These are phyloP conservation scores for Spondyliosoma cantharus DNA, from an alignment of 2,797 vertebrate species.

Conservation along the genomic window DNA sequence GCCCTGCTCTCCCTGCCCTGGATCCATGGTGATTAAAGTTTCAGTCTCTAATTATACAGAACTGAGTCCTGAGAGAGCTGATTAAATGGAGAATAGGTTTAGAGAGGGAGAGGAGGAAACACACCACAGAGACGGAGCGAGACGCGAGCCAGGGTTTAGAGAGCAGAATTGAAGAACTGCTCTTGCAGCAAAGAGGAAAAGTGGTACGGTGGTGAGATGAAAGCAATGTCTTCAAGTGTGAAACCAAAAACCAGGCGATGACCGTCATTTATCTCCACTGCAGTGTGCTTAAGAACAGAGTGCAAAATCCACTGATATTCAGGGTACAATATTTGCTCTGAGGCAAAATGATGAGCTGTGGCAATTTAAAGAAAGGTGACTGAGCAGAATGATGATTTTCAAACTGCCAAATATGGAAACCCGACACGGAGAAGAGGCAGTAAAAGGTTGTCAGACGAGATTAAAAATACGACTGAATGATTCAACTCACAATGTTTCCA, in stretches of 20 bases:
- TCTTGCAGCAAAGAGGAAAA: slow-evolving; percentile 17
- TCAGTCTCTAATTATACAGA: slow-evolving; percentile 76
- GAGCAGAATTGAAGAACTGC: slow-evolving; percentile 11
- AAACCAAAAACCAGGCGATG: slow-evolving; percentile 12
- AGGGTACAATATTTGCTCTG: neutral
- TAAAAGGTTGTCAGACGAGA: neutral
- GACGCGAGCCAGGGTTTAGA: neutral
- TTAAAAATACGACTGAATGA: neutral
- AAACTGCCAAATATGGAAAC: neutral
- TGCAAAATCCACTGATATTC: neutral
- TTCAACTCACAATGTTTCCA: neutral
- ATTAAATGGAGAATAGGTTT: slow-evolving; percentile 72
- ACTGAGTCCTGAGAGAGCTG: slow-evolving; percentile 70
- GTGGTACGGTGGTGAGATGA: slow-evolving; percentile 21
- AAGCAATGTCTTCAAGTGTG: slow-evolving; percentile 27
- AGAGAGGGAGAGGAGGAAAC: slow-evolving; percentile 50
- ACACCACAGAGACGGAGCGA: slow-evolving; percentile 38
- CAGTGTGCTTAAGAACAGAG: neutral
- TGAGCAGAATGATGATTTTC: slow-evolving; percentile 10
- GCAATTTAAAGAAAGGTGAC: slow-evolving; percentile 15
- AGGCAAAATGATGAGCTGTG: neutral
- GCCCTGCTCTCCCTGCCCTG: slow-evolving; percentile 51
- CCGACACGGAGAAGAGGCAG: neutral
- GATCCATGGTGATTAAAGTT: slow-evolving; percentile 74
- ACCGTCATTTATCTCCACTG: slow-evolving; percentile 10